Base-by-base conservation (phyloP, 2,797 vertebrate species). In the Valencia hispanica region DNA sequence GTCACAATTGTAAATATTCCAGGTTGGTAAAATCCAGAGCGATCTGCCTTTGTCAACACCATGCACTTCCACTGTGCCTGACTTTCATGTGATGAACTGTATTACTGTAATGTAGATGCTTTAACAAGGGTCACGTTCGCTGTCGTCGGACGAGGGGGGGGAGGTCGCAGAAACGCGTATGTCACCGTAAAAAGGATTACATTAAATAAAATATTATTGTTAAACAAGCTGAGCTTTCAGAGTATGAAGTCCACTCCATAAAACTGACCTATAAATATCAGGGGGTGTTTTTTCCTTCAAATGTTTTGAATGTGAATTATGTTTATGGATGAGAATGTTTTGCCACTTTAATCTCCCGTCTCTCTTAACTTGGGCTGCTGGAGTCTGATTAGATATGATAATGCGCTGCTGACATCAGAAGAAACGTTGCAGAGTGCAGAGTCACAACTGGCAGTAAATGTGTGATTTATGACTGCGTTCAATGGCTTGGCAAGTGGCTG, bases 121-220 rank as follows among this genome's bases (percentile, higher is more conserved):
- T 88, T 78, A 84, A 86, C 85, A 74, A 78, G 85, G 90, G 78
- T 90, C 89, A 57, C 79, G 74, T 87, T 87, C 57, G 82, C 90
- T 85, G 87, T 88, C 88, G 71, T 81, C 74, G 79, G 86, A 92
- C 84, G 74, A 90, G 89, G 86, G 11, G 3, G 15, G 11, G 30
- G 59, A 30, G 83, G 87, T 90, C 85, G 82, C 88, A 79, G 4
- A 84, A 92, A 93, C 85, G 88, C 84, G 80, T 91, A 86, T 93
- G 93, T 94, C 94, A 93, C 92, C 88, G 75, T 94, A 91, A 68
- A 84, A 94, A 94, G 84, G 88, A 94, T 93, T 90, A 93, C 93
- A 90, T 94, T 91, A 92, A 96, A 95, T 96, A 95, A 95, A 95
- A 94, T 91, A 88, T 88, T 92, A 93, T 93, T 74, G 85, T 92